Evolutionary conservation across 2,797 vertebrate genomes (phyloP).

Genomic region (Sarcophilus harrisii): DNA sequence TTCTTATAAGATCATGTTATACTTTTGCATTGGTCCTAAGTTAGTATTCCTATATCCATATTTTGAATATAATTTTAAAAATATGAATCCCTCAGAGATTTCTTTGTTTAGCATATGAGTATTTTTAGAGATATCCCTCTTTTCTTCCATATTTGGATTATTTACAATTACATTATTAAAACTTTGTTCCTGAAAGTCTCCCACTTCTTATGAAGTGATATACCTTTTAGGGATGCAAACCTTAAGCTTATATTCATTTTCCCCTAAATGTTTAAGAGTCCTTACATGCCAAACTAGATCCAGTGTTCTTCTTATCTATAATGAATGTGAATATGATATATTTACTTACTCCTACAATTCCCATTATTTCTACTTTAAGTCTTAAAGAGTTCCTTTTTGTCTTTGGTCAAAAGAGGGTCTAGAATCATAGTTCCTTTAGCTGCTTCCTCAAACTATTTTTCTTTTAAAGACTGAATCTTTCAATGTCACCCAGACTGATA

Average conservation of each 20-base stretch:
- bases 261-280: not conserved
- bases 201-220: not conserved
- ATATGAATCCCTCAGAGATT: constrained; percentile 63
- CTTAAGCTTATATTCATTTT: not conserved
- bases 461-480: not conserved
- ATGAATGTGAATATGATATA: not conserved
- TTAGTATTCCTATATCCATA: not conserved
- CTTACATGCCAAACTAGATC: not conserved
- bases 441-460: not conserved
- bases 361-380: not conserved
- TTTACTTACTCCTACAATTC: not conserved
- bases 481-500: not conserved
- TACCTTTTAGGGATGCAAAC: not conserved
- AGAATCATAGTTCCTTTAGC: not conserved
- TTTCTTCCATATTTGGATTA: not conserved
- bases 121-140: not conserved
- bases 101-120: constrained; percentile 65
- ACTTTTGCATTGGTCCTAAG: not conserved
- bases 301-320: not conserved
- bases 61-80: not conserved
- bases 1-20: not conserved
- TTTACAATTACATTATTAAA: not conserved
- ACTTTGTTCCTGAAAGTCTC: not conserved
- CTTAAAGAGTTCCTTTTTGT: not conserved
- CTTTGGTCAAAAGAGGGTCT: not conserved